Evolutionary conservation across 2,113 vertebrate genomes (phyloP), one percentile per base, ranked within the genome.

Genomic region (Anthoscopus minutus): DNA sequence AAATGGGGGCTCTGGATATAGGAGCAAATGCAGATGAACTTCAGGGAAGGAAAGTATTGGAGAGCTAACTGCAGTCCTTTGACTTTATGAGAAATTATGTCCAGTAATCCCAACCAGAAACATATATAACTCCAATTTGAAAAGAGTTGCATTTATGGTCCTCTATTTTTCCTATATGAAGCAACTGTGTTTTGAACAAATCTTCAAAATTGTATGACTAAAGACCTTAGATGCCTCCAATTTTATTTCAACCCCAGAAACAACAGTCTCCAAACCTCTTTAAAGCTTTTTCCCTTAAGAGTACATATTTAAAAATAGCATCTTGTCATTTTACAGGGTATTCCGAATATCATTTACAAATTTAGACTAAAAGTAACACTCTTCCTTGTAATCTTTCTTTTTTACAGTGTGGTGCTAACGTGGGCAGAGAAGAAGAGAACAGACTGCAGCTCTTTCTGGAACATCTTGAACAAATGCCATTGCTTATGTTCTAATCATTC

Each of bases 401-500:
- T 88, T 90, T 60, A 51, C 76, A 54, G 54, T 3, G 0, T 19
- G 56, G 51, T 79, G 65, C 48, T 91, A 89, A 79, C 6, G 18
- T 71, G 57, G 64, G 72, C 51, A 92, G 47, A 5, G 3, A 91
- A 71, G 38, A 92, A 93, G 17, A 0, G 54, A 88, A 88, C 84
- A 92, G 89, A 84, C 40, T 89, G 81, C 83, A 79, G 16, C 30
- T 89, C 65, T 79, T 88, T 86, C 77, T 92, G 50, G 48, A 2
- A 2, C 30, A 66, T 76, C 61, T 91, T 94, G 81, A 87, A 61
- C 65, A 89, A 85, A 81, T 91, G 89, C 30, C 42, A 57, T 65
- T 72, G n/a, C 69, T 92, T 92, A 74, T 79, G 57, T 79, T 93
- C 77, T 86, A 51, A 89, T 74, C 72, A 78, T 71, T 92, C 76